These are phyloP conservation scores for Ennomos fuscantarius DNA, from an alignment of 2,888 invertebrate genomes.

Conservation along the genomic window DNA sequence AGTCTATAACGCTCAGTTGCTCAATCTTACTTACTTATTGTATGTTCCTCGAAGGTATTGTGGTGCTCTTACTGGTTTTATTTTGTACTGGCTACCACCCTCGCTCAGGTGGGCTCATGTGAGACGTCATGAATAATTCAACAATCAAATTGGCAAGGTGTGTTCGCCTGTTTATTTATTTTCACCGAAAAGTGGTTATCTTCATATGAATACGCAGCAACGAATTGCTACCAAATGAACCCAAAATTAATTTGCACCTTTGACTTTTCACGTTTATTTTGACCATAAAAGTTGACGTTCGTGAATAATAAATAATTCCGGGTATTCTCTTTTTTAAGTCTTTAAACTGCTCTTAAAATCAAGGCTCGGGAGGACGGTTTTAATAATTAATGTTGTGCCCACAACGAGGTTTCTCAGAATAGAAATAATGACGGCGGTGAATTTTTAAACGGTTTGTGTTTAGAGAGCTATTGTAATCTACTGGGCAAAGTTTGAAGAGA, in stretches of 20 bases:
- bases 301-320: conserved; percentile 25
- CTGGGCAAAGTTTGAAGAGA: conserved; percentile 43
- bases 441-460: conserved; percentile 62
- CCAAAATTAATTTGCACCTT: conserved; percentile 45
- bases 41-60: too few species aligned
- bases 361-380: conserved; percentile 50
- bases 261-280: conserved; percentile 26
- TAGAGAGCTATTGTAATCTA: conserved; percentile 49
- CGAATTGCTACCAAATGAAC: conserved; percentile 36
- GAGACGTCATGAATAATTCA: conserved; percentile 83
- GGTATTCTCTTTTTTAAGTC: conserved; percentile 51
- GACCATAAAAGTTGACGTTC: conserved; percentile 21
- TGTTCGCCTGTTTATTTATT: conserved; percentile 79
- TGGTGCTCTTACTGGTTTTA: conserved; percentile 13
- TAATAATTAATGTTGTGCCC: conserved; percentile 66
- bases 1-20: too few species aligned
- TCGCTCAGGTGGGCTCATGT: conserved; percentile 66
- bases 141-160: conserved; percentile 81
- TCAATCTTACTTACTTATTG: too few species aligned
- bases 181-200: conserved; percentile 67
- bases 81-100: conserved; percentile 33
- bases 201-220: conserved; percentile 52
- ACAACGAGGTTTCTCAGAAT: conserved; percentile 48
- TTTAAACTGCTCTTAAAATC: conserved; percentile 57
- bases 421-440: conserved; percentile 60